A percentile compares a stretch with the other conserved stretches of the same genome.
Conservation (phyloP, 1,140 invertebrate genomes). For the Drosophila athabasca region DNA sequence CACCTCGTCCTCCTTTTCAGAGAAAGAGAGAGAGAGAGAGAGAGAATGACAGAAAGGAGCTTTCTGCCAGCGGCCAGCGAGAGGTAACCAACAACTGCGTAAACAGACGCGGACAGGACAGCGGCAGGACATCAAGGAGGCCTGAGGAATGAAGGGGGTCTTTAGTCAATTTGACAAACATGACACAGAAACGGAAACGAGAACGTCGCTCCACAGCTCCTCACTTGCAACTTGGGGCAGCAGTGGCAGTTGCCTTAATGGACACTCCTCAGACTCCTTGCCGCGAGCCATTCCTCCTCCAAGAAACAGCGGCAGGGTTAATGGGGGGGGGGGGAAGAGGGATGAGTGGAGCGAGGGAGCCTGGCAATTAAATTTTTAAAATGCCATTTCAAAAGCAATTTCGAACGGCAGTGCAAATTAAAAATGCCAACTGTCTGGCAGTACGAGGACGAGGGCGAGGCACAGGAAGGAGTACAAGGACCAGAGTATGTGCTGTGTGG, state of each 20-base stretch:
- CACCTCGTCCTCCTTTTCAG: conserved; percentile 1
- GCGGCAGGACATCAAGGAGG: conserved; percentile 47
- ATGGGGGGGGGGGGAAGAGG: too few species aligned
- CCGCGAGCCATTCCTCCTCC: conserved; percentile 35
- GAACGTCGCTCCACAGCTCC: conserved; percentile 23
- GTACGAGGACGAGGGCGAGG: background rate
- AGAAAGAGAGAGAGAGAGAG: too few species aligned
- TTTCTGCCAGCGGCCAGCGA: too few species aligned
- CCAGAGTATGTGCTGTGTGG: background rate
- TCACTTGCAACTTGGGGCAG: conserved; percentile 63
- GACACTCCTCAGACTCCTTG: conserved; percentile 32
- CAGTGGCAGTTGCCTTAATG: conserved; percentile 43
- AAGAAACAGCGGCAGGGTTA: background rate
- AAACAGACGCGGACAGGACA: conserved; percentile 34
- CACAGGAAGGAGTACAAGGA: background rate
- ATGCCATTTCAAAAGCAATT: conserved; percentile 72
- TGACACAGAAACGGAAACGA: conserved; percentile 68
- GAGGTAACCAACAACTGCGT: conserved; percentile 44
- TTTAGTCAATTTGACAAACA: conserved; percentile 78
- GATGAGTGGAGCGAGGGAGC: background rate
- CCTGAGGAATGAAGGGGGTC: conserved; percentile 19
- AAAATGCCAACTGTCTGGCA: conserved; percentile 49
- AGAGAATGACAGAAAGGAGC: too few species aligned
- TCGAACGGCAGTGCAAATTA: conserved; percentile 52
- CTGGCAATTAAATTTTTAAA: conserved; percentile 76